Evolutionary conservation across 2,113 vertebrate genomes (phyloP).

Genomic region (Typhlomys cinereus): DNA sequence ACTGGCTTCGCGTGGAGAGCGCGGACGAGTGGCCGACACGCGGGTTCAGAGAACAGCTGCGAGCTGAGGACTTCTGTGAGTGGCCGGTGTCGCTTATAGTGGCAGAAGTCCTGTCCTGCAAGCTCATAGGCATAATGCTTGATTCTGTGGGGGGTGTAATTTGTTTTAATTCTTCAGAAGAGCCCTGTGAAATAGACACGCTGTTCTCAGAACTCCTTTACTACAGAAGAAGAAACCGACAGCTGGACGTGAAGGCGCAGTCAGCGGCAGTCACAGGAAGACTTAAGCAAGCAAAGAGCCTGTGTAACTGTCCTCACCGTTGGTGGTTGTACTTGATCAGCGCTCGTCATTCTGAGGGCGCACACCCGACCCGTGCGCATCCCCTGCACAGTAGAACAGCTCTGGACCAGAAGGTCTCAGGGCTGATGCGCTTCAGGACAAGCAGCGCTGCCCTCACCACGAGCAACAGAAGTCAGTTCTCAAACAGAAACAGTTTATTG

Average conservation of each 20-base stretch:
- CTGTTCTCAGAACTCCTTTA: not conserved
- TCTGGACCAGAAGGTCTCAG: not conserved
- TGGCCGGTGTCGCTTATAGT: fast-evolving
- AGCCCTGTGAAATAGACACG: not conserved
- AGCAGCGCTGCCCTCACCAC: fast-evolving
- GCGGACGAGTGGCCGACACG: too few species aligned
- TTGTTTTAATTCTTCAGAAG: not conserved
- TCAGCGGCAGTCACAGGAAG: not conserved
- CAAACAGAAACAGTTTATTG: not conserved
- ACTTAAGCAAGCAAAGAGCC: not conserved
- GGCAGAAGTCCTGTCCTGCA: not conserved
- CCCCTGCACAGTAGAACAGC: not conserved
- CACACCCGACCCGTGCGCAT: not conserved
- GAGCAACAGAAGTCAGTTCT: not conserved
- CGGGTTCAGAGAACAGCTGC: not conserved
- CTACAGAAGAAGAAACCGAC: not conserved
- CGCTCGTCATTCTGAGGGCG: not conserved
- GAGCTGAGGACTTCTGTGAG: too few species aligned
- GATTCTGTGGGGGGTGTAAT: not conserved
- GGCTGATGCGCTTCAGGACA: not conserved
- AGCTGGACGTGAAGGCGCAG: not conserved
- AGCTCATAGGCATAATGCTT: not conserved
- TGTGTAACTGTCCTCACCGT: fast-evolving
- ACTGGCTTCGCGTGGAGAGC: not conserved
- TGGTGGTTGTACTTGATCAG: not conserved